phyloP scores from a whole-genome alignment of 1,140 invertebrate genomes.

The Solenopsis fugax region DNA sequence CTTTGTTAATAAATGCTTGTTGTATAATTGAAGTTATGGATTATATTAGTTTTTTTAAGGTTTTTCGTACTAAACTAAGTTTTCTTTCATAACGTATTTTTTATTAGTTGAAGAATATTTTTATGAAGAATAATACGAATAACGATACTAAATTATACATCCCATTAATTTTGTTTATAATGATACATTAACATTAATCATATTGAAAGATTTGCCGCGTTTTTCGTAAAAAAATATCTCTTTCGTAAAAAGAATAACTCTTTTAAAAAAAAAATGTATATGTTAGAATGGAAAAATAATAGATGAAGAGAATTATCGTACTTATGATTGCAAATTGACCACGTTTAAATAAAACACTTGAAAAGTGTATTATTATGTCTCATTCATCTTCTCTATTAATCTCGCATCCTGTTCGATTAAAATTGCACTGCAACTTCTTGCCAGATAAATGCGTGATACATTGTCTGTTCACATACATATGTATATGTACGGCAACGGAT shows the following conservation, averaged over 20 bases:
- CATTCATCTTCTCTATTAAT: background rate
- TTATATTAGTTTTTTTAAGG: too few relatives aligned
- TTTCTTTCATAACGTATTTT: background rate
- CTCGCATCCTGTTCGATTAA: slow-evolving; percentile 19
- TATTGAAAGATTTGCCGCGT: background rate
- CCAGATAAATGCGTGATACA: background rate
- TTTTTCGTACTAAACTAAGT: background rate
- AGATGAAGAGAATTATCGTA: background rate
- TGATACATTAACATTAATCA: background rate
- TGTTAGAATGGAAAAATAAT: slow-evolving; percentile 30
- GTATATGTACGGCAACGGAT: background rate
- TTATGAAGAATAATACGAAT: background rate
- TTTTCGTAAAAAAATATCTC: background rate
- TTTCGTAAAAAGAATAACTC: background rate
- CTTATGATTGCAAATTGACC: slow-evolving; percentile 24
- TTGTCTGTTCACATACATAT: background rate
- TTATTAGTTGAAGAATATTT: background rate
- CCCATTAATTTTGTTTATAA: background rate
- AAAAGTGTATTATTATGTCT: slow-evolving; percentile 2
- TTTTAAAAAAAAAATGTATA: background rate
- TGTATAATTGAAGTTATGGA: too few relatives aligned
- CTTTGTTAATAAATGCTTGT: too few relatives aligned
- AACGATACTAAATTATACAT: background rate
- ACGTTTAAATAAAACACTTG: background rate
- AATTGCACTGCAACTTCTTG: background rate